phyloP scores from a whole-genome alignment of 2,113 vertebrate species.

The Anhinga anhinga region DNA sequence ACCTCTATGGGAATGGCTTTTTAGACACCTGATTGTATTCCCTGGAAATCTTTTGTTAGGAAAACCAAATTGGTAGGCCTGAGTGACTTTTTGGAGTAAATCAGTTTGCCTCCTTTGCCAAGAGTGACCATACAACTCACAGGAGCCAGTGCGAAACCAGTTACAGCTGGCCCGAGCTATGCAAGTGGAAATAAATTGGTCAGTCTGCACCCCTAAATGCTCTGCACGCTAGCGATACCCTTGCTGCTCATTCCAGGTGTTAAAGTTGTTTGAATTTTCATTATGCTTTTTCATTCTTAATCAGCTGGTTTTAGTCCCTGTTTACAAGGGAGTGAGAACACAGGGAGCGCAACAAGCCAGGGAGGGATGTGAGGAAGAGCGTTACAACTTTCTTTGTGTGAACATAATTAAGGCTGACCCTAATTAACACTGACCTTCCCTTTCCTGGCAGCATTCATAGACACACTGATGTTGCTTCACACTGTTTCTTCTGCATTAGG shows the following conservation, averaged over 20 bases:
- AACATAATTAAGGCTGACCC: neutral
- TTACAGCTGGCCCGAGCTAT: neutral
- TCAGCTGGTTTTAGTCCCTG: neutral
- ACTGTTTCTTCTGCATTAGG: neutral
- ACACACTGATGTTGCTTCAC: neutral
- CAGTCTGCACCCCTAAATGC: neutral
- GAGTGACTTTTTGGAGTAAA: neutral
- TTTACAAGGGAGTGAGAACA: neutral
- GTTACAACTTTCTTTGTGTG: neutral
- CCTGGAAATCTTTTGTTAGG: neutral
- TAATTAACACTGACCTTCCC: neutral
- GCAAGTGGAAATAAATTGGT: neutral
- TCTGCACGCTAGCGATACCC: neutral
- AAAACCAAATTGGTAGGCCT: neutral
- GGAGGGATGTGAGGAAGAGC: neutral
- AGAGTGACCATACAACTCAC: neutral
- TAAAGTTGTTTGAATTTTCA: neutral
- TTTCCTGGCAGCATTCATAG: neutral
- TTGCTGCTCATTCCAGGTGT: neutral
- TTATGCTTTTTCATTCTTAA: neutral
- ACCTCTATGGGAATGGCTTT: neutral
- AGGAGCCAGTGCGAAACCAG: neutral
- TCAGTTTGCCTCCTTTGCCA: neutral
- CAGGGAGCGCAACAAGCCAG: neutral
- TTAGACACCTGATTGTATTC: neutral